phyloP scores from a whole-genome alignment of 2,797 vertebrate genomes.

The Diplodus sargus region DNA sequence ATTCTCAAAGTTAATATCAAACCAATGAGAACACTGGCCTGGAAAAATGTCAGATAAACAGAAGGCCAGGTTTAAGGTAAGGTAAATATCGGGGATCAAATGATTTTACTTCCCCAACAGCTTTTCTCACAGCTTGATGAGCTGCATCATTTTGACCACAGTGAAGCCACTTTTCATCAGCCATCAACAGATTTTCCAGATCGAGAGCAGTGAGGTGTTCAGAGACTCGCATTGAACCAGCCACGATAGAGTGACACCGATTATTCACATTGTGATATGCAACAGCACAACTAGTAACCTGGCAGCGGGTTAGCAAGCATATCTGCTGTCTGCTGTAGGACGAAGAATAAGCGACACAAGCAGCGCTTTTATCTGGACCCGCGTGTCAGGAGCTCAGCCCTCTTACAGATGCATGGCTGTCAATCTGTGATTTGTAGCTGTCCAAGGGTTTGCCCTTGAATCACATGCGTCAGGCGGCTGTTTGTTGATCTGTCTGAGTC shows the following conservation, averaged over 20 bases:
- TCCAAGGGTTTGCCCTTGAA: slow-evolving; percentile 74
- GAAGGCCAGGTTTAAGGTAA: no score
- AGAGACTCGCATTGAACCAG: neutral
- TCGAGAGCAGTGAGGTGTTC: neutral
- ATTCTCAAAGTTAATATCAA: slow-evolving; percentile 9
- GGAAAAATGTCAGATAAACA: neutral
- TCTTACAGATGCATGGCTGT: slow-evolving; percentile 57
- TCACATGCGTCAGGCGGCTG: slow-evolving; percentile 53
- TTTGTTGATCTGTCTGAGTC: slow-evolving; percentile 70
- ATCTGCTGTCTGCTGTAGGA: slow-evolving; percentile 13
- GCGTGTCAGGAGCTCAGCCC: slow-evolving; percentile 49
- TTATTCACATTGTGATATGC: neutral
- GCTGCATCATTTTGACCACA: neutral
- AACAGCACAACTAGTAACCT: neutral
- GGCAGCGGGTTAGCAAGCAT: neutral
- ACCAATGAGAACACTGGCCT: neutral
- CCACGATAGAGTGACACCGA: neutral
- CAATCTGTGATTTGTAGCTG: slow-evolving; percentile 66
- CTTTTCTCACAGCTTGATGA: neutral
- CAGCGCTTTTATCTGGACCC: slow-evolving; percentile 24
- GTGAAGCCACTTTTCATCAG: neutral
- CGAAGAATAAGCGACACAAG: neutral
- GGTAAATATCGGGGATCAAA: neutral
- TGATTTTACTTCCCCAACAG: neutral
- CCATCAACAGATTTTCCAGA: slow-evolving; percentile 7